Evolutionary conservation across 2,888 invertebrate species (phyloP).

Genomic region (Drosophila trichaetosa): DNA sequence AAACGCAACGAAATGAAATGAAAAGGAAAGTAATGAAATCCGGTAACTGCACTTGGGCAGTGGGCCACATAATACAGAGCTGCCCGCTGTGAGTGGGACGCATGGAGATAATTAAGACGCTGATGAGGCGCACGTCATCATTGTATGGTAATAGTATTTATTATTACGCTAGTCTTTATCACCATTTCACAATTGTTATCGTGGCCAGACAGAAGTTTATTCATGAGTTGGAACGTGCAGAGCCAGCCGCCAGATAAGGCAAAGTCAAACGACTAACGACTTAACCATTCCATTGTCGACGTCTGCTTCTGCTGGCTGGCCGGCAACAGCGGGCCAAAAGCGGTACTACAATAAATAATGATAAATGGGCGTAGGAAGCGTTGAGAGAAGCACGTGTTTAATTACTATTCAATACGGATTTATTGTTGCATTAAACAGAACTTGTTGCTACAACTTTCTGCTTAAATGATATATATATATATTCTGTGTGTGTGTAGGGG

Average conservation of each 20-base stretch:
- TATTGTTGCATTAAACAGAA: conserved; percentile 50
- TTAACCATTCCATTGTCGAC: background rate
- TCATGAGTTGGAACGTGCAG: conserved; percentile 25
- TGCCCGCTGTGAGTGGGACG: background rate
- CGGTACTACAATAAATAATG: conserved; percentile 7
- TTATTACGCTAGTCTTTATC: conserved; percentile 6
- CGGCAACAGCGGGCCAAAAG: conserved; percentile 29
- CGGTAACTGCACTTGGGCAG: conserved; percentile 36
- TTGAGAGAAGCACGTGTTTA: conserved; percentile 40
- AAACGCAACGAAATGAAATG: conserved; percentile 27
- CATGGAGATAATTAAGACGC: background rate
- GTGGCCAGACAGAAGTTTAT: conserved; percentile 35
- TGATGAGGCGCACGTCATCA: background rate
- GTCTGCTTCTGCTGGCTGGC: background rate
- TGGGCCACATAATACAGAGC: conserved; percentile 28
- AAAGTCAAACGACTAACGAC: conserved; percentile 16
- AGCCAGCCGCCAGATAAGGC: conserved; percentile 35
- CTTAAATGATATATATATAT: conserved; percentile 43
- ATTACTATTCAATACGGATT: conserved; percentile 49
- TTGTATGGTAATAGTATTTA: background rate
- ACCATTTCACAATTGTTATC: conserved; percentile 36
- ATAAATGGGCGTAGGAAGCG: background rate
- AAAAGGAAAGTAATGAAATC: conserved; percentile 25
- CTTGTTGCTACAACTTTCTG: conserved; percentile 35
- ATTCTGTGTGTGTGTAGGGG: conserved; percentile 9